phyloP scores from a whole-genome alignment of 2,797 vertebrate genomes.

The Paguma larvata region DNA sequence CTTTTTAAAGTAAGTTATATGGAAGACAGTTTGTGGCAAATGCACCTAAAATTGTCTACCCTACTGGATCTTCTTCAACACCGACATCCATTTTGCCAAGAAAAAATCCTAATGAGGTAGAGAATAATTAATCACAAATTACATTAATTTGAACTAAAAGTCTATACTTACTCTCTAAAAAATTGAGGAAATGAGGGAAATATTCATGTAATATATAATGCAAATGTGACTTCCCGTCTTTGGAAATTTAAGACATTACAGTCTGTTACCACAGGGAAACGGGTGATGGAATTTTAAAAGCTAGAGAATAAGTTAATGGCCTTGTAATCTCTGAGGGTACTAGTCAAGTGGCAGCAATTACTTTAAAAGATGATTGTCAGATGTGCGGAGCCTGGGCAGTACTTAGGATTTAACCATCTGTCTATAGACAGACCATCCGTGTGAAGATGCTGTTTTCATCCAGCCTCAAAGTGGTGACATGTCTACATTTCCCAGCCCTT shows the following conservation, averaged over 20 bases:
- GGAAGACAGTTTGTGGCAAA: background rate
- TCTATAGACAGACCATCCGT: background rate
- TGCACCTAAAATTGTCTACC: background rate
- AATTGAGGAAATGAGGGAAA: constrained; percentile 35
- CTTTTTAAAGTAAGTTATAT: background rate
- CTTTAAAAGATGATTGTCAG: constrained; percentile 68
- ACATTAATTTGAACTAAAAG: constrained; percentile 42
- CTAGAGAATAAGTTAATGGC: constrained; percentile 48
- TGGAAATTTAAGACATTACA: constrained; percentile 21
- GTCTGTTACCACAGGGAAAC: constrained; percentile 49
- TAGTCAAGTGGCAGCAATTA: constrained; percentile 56
- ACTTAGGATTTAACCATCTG: background rate
- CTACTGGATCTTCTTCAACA: background rate
- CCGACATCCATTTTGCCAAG: constrained; percentile 48
- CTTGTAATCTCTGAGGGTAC: constrained; percentile 64
- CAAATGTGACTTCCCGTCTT: constrained; percentile 32
- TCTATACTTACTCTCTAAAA: constrained; percentile 43
- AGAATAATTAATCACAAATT: constrained; percentile 43
- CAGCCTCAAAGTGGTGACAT: background rate
- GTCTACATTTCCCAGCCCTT: background rate
- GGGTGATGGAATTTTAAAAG: constrained; percentile 72
- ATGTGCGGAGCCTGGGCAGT: background rate
- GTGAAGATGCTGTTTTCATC: background rate
- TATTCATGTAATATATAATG: background rate
- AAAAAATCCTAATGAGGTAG: background rate